Percentiles rank a stretch among this genome's conserved stretches.
Conservation (phyloP, 2,797 vertebrate species). For the Linurgus olivaceus region DNA sequence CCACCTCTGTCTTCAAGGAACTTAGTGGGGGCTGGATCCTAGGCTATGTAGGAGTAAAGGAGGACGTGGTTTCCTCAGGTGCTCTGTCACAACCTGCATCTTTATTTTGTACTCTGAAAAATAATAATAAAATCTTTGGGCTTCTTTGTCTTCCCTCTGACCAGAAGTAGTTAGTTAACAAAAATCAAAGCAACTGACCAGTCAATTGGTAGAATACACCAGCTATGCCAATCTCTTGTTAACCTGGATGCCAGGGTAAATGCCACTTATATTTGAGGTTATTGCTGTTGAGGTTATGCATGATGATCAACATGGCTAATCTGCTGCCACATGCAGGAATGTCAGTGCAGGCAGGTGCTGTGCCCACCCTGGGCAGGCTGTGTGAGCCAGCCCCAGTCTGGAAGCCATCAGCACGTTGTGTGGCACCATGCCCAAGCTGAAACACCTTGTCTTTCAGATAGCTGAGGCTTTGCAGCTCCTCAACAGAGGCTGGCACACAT, state of each 20-base stretch:
- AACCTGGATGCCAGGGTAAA: neutral
- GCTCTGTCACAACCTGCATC: neutral
- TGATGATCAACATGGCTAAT: neutral
- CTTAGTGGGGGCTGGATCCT: neutral
- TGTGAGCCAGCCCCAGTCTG: neutral
- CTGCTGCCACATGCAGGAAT: neutral
- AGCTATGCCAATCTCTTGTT: neutral
- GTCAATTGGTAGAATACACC: neutral
- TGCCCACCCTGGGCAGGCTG: neutral
- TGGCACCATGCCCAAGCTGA: neutral
- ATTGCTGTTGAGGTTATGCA: neutral
- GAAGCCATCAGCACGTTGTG: neutral
- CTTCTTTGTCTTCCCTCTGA: neutral
- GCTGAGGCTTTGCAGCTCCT: neutral
- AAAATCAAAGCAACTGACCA: neutral
- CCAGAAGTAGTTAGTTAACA: neutral
- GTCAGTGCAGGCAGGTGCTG: neutral
- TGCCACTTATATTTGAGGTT: neutral
- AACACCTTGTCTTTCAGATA: neutral
- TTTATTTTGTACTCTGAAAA: neutral
- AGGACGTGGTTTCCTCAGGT: rapidly evolving
- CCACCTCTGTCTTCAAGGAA: neutral
- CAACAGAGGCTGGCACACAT: neutral
- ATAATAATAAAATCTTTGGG: neutral
- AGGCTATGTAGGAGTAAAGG: neutral